phyloP scores from a whole-genome alignment of 2,113 vertebrate species.

The Callaeas wilsoni region DNA sequence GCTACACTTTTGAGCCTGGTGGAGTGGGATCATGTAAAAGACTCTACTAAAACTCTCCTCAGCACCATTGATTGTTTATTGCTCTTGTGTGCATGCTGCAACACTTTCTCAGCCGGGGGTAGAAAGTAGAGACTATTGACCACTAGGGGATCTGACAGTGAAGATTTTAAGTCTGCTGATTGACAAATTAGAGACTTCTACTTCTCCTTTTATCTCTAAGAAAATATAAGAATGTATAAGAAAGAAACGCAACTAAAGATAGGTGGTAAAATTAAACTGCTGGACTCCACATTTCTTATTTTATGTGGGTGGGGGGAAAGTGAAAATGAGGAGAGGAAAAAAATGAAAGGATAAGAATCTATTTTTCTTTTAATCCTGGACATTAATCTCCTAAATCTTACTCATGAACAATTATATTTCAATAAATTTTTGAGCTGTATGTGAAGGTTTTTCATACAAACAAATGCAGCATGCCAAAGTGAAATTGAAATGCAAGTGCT shows the following conservation, averaged over 20 bases:
- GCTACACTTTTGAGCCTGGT: neutral
- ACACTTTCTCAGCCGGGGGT: neutral
- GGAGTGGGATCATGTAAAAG: neutral
- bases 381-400: neutral
- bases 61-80: neutral
- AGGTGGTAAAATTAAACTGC: neutral
- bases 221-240: neutral
- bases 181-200: neutral
- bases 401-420: neutral
- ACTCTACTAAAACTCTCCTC: neutral
- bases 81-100: neutral
- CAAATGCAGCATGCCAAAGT: neutral
- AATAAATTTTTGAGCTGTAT: neutral
- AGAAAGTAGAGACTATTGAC: neutral
- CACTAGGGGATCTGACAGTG: neutral
- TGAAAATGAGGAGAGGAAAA: neutral
- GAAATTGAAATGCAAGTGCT: slow-evolving; percentile 22
- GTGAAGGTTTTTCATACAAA: neutral
- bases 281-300: neutral
- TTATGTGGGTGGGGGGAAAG: neutral
- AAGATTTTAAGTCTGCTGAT: neutral
- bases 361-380: neutral
- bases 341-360: neutral
- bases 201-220: neutral
- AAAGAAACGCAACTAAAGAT: neutral